Base-by-base conservation (phyloP, 2,797 vertebrate species). In the Philypnodon macrostomus region DNA sequence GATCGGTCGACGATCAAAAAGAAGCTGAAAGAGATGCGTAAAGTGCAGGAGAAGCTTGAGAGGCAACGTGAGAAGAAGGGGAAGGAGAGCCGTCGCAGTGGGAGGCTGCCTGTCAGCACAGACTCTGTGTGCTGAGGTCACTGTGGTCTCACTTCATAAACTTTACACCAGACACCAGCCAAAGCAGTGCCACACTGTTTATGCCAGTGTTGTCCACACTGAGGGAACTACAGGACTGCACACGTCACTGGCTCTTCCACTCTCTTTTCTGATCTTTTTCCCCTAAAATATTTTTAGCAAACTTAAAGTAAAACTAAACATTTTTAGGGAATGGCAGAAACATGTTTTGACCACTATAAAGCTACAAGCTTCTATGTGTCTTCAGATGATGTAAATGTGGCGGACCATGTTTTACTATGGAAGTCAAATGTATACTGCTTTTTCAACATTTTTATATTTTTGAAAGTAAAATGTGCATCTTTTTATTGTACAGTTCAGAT, bases 21-120 rank as follows among this genome's bases (percentile, higher is more conserved):
- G 56, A 95, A 94, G 79, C 89, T 95, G 48, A 95, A 93, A 77
- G 93, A 95, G 65, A 92, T 96, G 85, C 90, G 88, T 40, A 95
- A 92, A 80, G 78, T 91, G 15, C 92, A 95, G 85, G 93, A 95
- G 79, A 96, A 96, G 88, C 67, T 91, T 84, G 93, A 93, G 79
- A 95, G 93, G 47, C 91, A 93, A 81, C 87, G 85, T 45, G 92
- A 94, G 70, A 96, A 93, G 63, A 90, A 83, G 30, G 93, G 92
- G 76, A 94, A 85, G 63, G 92, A 95, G 73, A 86, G 82, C 12
- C 80, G 91, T 45, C 92, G 88, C 80, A 89, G 88, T 11, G 89
- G 90, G 48, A 92, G 75, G 64, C 85, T 90, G 37, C 88, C 88
- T 0, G 15, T 72, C 58, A 84, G 77, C 30, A 82, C 80, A 2